A percentile compares a stretch with the other conserved stretches of the same genome.
phyloP scores from a whole-genome alignment of 2,797 vertebrate genomes.

The Vireo griseus region DNA sequence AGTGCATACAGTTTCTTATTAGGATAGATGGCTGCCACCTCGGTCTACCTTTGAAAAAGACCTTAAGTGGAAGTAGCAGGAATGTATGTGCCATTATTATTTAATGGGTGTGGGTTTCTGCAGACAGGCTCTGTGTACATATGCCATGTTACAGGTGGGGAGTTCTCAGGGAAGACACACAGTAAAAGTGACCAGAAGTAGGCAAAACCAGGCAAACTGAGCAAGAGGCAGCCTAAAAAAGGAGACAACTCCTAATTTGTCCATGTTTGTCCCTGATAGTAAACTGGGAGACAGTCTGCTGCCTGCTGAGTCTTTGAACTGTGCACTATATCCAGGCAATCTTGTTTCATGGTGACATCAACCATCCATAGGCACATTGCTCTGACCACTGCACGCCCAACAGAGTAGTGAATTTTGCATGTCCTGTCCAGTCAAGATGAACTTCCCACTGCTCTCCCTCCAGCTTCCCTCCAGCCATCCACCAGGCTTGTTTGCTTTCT shows the following conservation, averaged over 20 bases:
- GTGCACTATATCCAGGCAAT: background rate
- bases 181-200: background rate
- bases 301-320: background rate
- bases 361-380: background rate
- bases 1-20: background rate
- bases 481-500: background rate
- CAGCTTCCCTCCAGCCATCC: background rate
- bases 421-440: background rate
- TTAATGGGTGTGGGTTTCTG: background rate
- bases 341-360: background rate
- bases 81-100: background rate
- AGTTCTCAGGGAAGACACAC: background rate
- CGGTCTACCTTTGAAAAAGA: background rate
- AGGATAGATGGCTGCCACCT: background rate
- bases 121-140: rapidly evolving
- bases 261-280: background rate
- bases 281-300: background rate
- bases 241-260: background rate
- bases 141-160: background rate
- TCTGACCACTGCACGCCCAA: background rate
- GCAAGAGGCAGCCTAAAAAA: background rate
- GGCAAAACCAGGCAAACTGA: background rate
- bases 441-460: background rate
- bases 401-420: background rate
- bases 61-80: background rate